Evolutionary conservation across 30 jellyfish, hydroid and myxozoan genomes (phyloP), one percentile per base, ranked within the genome.

Genomic region (Chrysaora quinquecirrha): DNA sequence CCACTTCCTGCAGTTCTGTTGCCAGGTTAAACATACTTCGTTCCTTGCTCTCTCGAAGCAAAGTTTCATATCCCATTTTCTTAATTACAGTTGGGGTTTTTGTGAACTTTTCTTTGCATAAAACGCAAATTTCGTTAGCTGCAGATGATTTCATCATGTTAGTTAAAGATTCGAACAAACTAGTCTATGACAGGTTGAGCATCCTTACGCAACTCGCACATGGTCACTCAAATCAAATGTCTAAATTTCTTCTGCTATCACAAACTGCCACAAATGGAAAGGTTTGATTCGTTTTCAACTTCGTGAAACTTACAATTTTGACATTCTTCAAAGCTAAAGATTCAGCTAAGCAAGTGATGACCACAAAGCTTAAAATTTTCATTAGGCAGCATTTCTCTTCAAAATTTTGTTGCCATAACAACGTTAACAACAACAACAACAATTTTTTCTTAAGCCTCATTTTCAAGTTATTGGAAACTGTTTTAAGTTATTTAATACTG

Each of bases 1-100:
- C 33, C 71, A 58, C 33, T 58, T 58, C 33, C 71, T 25, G 71
- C 33, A 58, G 71, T 58, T 58, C 71, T 58, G 29, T 58, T 58
- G 7, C 71, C 71, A 58, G 33, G 10, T 25, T 58, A 58, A 58
- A 25, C 71, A 58, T n/a, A 58, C 10, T 19, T 58, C 33, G 71
- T 58, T 25, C 71, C 71, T 58, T 58, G 71, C 71, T 58, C 33
- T 3, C 29, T 58, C 71, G 33, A 58, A 58, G 71, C 71, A 58
- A 58, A 58, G 71, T 58, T 58, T 58, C 71, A 25, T 58, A 58
- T 58, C 71, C 71, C 33, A 3, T 58, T 58, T n/a, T 58, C 71
- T 58, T 58, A 58, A 58, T 20, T 58, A 58, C 71, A 58, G 71
- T 25, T 58, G 71, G 33, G 19, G 32, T 58, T 21, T 7, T 58